Base-by-base conservation (phyloP, 2,888 invertebrate genomes). In the Harpalus rubripes region DNA sequence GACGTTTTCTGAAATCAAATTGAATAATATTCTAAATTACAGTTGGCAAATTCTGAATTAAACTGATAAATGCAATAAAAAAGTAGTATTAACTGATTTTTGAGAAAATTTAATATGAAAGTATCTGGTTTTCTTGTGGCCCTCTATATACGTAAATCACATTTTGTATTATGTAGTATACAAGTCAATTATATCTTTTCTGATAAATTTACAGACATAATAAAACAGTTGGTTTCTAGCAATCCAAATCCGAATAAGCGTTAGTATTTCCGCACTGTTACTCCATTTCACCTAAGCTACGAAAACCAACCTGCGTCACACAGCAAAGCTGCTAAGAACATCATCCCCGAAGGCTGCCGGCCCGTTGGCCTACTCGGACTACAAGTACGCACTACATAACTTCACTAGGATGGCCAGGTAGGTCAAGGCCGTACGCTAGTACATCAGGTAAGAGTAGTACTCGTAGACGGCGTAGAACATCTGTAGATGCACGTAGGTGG, bases 401-500 rank as follows among this genome's bases (percentile, higher is more conserved):
- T 85, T 85, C 80, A 85, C 85, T 68, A 85, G 39, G 41, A 85
- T 85, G 68, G 85, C 85, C 26, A 79, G 72, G 41, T 80, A 85
- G 80, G 80, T 80, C 7, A 85, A 85, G 85, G 88, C 90, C 87
- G 87, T 88, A 86, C 88, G 91, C 89, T 91, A 91, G 89, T 91
- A 90, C 89, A 91, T 90, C 86, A 91, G 87, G 88, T 90, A 89
- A 87, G 88, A 88, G 87, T 89, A 91, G 87, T 91, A 92, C 86
- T 91, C 91, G 87, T 91, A 91, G 16, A 92, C 89, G 81, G 91
- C 90, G 87, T 91, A 89, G 87, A 94, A 92, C 89, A 96, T 90
- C 89, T 94, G 93, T 88, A 94, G 93, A 89, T 97, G 96, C 89
- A 96, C 91, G 89, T 95, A 94, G 85, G 96, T 95, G 84, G 96